Evolutionary conservation across 1,140 invertebrate genomes (phyloP).

Genomic region (Globodera rostochiensis): DNA sequence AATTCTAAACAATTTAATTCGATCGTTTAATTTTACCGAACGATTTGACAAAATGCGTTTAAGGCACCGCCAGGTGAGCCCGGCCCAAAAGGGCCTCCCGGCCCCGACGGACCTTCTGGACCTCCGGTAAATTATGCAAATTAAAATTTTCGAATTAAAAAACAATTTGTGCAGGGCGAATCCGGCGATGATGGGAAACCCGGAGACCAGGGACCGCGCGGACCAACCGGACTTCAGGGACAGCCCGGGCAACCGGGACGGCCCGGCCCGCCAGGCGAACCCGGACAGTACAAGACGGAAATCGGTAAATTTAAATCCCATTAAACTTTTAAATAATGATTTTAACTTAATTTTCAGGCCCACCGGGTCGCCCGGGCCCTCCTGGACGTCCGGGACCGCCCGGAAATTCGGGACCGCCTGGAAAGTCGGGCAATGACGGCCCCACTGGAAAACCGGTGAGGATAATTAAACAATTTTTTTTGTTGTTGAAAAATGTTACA

Average conservation of each 20-base stretch:
- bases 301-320: slow-evolving; percentile 23
- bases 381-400: slow-evolving; percentile 38
- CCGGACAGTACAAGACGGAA: slow-evolving; percentile 50
- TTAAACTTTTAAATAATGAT: slow-evolving; percentile 20
- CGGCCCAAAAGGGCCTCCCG: slow-evolving; percentile 40
- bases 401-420: slow-evolving; percentile 34
- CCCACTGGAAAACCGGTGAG: slow-evolving; percentile 30
- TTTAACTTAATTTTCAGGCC: slow-evolving; percentile 32
- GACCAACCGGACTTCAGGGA: slow-evolving; percentile 44
- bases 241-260: slow-evolving; percentile 50
- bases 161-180: slow-evolving; percentile 32
- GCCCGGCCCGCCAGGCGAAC: slow-evolving; percentile 49
- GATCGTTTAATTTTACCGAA: not conserved
- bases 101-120: slow-evolving; percentile 44
- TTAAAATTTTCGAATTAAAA: not conserved
- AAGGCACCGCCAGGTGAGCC: slow-evolving; percentile 28
- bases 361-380: slow-evolving; percentile 37
- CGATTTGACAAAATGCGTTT: not conserved
- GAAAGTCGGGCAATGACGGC: slow-evolving; percentile 37
- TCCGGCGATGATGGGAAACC: slow-evolving; percentile 49
- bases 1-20: not conserved
- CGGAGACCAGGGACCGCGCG: slow-evolving; percentile 50
- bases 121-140: slow-evolving; percentile 37
- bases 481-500: not conserved
- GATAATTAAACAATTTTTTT: not conserved